Conservation (phyloP, 2,888 invertebrate genomes). For the Folsomia manolachei region DNA sequence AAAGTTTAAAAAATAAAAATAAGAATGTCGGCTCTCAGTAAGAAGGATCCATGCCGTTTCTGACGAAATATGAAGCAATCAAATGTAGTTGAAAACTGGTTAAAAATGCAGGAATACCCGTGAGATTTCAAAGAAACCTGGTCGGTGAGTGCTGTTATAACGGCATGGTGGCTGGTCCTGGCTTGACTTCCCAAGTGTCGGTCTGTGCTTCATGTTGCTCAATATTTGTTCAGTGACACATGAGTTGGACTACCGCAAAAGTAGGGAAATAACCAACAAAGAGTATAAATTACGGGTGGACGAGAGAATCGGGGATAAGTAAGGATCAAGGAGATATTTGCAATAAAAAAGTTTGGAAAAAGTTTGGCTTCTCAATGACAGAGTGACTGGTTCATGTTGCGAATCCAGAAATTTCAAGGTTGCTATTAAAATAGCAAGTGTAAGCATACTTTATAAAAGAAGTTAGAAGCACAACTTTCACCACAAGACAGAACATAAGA, state of each 20-base stretch:
- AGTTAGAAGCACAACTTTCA: too few species aligned
- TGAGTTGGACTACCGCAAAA: not conserved
- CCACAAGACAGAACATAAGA: too few species aligned
- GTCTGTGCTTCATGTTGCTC: not conserved
- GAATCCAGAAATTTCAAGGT: too few species aligned
- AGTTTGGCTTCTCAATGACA: not conserved
- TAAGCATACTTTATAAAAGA: too few species aligned
- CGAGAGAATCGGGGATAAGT: too few species aligned
- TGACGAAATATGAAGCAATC: constrained; percentile 22
- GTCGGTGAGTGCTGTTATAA: constrained; percentile 11
- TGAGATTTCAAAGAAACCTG: constrained; percentile 21
- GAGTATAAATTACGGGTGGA: too few species aligned
- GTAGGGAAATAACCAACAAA: not conserved
- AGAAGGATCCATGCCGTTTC: constrained; percentile 6
- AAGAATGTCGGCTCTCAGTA: not conserved
- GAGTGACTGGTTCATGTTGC: not conserved
- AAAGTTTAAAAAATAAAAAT: not conserved
- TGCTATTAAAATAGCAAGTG: too few species aligned
- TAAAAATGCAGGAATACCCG: constrained; percentile 19
- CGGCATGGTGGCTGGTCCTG: constrained; percentile 10
- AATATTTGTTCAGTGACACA: constrained; percentile 19
- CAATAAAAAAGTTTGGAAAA: not conserved
- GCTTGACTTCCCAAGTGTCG: constrained; percentile 1
- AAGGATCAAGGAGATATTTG: too few species aligned
- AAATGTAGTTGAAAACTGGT: constrained; percentile 22